Percentiles rank a stretch among this genome's conserved stretches.
Conservation (phyloP, 2,797 vertebrate species). For the Platyrinchus mystaceus region DNA sequence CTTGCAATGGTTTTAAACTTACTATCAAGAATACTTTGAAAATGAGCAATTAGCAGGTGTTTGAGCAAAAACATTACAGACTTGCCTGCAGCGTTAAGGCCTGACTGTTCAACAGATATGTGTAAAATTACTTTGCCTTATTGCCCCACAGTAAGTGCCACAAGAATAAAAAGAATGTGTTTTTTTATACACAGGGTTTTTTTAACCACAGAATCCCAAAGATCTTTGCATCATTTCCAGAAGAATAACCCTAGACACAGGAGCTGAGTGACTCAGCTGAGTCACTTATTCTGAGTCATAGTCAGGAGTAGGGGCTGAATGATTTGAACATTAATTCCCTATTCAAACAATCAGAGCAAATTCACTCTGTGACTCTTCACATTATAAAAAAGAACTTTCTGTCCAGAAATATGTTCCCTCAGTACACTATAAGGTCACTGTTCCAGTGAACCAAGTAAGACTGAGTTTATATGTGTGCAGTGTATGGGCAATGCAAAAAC, state of each 20-base stretch:
- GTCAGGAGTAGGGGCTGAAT: not conserved
- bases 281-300: conserved; percentile 31
- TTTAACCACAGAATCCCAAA: not conserved
- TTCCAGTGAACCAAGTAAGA: not conserved
- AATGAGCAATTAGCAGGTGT: not conserved
- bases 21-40: not conserved
- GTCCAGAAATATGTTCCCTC: not conserved
- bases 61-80: not conserved
- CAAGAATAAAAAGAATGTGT: not conserved
- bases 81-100: not conserved
- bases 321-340: not conserved
- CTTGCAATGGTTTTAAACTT: not conserved
- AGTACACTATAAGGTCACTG: not conserved
- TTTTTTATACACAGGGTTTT: not conserved
- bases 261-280: not conserved
- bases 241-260: not conserved
- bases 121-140: not conserved
- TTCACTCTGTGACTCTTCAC: not conserved
- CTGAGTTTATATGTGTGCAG: not conserved
- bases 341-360: not conserved
- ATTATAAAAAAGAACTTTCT: not conserved
- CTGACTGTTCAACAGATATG: fast-evolving
- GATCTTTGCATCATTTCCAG: not conserved
- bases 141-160: not conserved
- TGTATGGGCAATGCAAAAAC: not conserved